phyloP scores from a whole-genome alignment of 2,797 vertebrate genomes.

The Rachycentron canadum region DNA sequence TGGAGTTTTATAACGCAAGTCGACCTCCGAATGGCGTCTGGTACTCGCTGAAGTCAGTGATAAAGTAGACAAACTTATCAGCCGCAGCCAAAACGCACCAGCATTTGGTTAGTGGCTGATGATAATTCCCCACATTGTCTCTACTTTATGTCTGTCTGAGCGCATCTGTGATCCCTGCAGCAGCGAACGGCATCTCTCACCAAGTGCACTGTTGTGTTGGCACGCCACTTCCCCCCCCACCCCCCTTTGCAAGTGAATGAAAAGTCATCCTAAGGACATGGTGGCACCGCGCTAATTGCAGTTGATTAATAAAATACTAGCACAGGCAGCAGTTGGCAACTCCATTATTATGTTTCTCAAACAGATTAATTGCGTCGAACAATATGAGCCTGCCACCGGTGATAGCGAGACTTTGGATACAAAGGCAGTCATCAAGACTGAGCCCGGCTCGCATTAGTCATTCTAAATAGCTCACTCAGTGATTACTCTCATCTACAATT shows the following conservation, averaged over 20 bases:
- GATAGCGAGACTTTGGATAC: constrained; percentile 68
- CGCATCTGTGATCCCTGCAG: constrained; percentile 60
- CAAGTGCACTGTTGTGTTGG: constrained; percentile 25
- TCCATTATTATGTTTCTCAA: constrained; percentile 78
- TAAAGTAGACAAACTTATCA: constrained; percentile 33
- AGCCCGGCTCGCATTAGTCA: constrained; percentile 65
- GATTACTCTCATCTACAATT: constrained; percentile 43
- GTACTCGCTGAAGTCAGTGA: constrained; percentile 26
- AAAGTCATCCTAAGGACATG: constrained; percentile 80
- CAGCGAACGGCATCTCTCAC: constrained; percentile 17
- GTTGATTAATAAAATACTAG: constrained; percentile 83
- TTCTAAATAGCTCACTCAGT: constrained; percentile 72
- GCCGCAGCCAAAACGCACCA: constrained; percentile 17
- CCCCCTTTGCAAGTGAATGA: constrained; percentile 42
- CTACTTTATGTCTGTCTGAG: constrained; percentile 54
- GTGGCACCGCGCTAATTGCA: constrained; percentile 68
- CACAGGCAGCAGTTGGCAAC: constrained; percentile 71
- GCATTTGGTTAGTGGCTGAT: constrained; percentile 45
- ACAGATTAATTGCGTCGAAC: constrained; percentile 78
- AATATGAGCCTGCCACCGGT: constrained; percentile 71
- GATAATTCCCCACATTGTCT: constrained; percentile 51
- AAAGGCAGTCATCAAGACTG: constrained; percentile 70
- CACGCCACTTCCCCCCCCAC: constrained; percentile 28
- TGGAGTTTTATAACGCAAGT: constrained; percentile 28
- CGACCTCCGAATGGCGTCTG: constrained; percentile 17